phyloP scores from a whole-genome alignment of 2,113 vertebrate species.

The Carassius carassius region DNA sequence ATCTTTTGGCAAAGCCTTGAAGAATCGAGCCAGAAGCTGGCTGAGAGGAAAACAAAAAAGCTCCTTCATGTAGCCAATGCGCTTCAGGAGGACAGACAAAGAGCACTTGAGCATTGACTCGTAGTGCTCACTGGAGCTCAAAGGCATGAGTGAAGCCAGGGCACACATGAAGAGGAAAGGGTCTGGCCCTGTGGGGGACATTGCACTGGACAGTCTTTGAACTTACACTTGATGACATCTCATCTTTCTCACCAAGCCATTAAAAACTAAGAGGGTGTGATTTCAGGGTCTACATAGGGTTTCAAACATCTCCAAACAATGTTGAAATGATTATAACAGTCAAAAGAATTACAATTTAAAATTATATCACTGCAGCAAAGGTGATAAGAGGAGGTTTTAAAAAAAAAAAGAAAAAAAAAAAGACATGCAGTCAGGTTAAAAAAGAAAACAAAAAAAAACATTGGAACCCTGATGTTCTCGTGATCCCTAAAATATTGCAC shows the following conservation, averaged over 20 bases:
- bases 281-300: neutral
- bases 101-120: conserved; percentile 15
- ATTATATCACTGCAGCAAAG: neutral
- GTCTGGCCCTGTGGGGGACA: neutral
- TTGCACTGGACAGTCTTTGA: neutral
- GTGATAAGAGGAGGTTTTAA: neutral
- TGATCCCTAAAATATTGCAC: neutral
- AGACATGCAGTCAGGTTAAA: neutral
- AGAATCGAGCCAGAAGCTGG: neutral
- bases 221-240: conserved; percentile 21
- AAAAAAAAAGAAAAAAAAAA: neutral
- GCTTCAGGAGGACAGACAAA: conserved; percentile 36
- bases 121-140: conserved; percentile 44
- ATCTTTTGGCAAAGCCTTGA: conserved; percentile 40
- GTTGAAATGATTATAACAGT: neutral
- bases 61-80: conserved; percentile 26
- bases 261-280: neutral
- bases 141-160: conserved; percentile 28
- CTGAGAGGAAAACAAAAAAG: conserved; percentile 34
- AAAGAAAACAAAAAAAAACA: no score
- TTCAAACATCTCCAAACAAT: neutral
- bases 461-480: neutral
- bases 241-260: neutral
- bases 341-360: neutral
- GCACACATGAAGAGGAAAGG: conserved; percentile 19